phyloP scores from a whole-genome alignment of 2,888 invertebrate genomes.

The Linnaemya tessellans region DNA sequence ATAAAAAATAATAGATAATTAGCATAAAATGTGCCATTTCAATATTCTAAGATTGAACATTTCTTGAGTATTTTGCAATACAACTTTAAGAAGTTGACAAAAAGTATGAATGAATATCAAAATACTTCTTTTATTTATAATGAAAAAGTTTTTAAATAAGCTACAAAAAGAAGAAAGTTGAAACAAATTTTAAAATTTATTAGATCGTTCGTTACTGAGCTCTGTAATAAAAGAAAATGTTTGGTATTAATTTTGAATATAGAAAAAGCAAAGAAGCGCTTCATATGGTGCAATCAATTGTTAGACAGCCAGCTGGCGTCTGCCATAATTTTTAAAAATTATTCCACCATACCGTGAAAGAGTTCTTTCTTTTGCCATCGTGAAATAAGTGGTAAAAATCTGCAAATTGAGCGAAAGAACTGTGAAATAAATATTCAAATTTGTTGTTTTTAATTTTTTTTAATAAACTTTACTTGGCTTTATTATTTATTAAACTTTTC shows the following conservation, averaged over 20 bases:
- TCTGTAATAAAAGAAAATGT: no score
- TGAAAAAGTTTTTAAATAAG: constrained; percentile 33
- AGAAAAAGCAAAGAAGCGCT: constrained; percentile 1
- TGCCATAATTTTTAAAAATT: no score
- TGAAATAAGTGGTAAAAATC: background rate
- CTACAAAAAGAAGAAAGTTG: background rate
- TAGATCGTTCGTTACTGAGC: no score
- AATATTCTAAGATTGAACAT: constrained; percentile 1
- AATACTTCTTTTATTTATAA: constrained; percentile 34
- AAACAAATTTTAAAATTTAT: constrained; percentile 37
- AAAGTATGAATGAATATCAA: background rate
- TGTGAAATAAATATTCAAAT: constrained; percentile 34
- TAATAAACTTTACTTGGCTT: constrained; percentile 10
- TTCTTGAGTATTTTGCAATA: constrained; percentile 20
- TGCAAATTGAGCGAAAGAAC: background rate
- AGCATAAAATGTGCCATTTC: background rate
- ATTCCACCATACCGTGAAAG: no score
- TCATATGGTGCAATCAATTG: background rate
- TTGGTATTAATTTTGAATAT: background rate
- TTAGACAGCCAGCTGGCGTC: no score
- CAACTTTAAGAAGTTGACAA: constrained; percentile 33
- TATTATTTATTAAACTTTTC: constrained; percentile 22
- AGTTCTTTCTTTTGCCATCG: no score
- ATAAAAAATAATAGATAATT: constrained; percentile 8
- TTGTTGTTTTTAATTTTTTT: constrained; percentile 4